A percentile compares a stretch with the other conserved stretches of the same genome.
phyloP scores from a whole-genome alignment of 2,888 invertebrate genomes.

The Agriopis aurantiaria region DNA sequence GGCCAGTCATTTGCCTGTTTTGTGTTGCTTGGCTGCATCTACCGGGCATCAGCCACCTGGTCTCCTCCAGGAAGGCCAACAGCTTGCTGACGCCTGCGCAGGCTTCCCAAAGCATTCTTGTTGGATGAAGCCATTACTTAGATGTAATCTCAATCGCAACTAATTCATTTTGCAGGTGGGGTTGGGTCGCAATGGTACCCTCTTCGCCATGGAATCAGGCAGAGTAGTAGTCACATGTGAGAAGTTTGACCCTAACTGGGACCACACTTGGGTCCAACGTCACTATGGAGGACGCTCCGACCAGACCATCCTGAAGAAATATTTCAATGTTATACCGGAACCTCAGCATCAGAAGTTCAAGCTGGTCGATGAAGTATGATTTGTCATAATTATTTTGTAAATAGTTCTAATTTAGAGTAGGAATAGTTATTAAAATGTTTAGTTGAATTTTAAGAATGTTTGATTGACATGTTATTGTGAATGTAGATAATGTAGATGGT shows the following conservation, averaged over 20 bases:
- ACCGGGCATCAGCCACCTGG: neutral
- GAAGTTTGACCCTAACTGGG: slow-evolving; percentile 91
- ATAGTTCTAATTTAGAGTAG: slow-evolving; percentile 1
- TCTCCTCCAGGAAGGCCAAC: too few species aligned
- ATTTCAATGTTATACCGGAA: slow-evolving; percentile 93
- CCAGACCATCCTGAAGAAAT: slow-evolving; percentile 92
- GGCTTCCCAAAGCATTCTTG: too few species aligned
- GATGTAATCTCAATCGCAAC: too few species aligned
- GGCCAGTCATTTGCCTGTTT: too few species aligned
- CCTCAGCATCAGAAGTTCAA: slow-evolving; percentile 93
- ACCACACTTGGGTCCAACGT: slow-evolving; percentile 90
- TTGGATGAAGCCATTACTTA: too few species aligned
- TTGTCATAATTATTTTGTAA: neutral
- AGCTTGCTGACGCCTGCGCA: too few species aligned
- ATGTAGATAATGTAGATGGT: neutral
- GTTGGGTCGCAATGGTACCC: slow-evolving; percentile 91
- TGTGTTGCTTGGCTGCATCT: too few species aligned
- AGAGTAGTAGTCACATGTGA: slow-evolving; percentile 94
- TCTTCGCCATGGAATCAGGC: slow-evolving; percentile 93
- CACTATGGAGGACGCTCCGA: slow-evolving; percentile 88
- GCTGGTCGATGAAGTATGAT: slow-evolving; percentile 90
- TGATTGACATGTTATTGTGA: neutral
- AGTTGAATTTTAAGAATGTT: slow-evolving; percentile 1
- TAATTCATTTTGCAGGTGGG: slow-evolving; percentile 88
- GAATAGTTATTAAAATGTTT: slow-evolving; percentile 7